A percentile compares a stretch with the other conserved stretches of the same genome.
Conservation (phyloP, 2,113 vertebrate species). For the Hyla sarda region DNA sequence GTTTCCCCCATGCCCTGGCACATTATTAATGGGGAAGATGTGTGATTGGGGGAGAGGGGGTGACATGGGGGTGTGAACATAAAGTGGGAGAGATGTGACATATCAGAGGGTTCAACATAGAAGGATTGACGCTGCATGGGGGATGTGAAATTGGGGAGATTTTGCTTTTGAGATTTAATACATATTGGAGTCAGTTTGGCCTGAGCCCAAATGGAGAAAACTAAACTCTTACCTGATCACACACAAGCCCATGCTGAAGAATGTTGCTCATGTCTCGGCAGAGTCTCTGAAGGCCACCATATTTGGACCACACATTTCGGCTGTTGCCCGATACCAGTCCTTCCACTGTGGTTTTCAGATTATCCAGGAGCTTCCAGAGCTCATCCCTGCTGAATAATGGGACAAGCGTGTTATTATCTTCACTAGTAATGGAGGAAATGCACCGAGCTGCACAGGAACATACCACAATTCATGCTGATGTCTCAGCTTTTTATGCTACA, state of each 20-base stretch:
- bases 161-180: too few species aligned
- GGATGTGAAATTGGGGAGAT: too few species aligned
- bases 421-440: background rate
- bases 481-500: background rate
- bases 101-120: too few species aligned
- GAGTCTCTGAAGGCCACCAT: conserved; percentile 92
- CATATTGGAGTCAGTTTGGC: too few species aligned
- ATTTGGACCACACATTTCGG: conserved; percentile 96
- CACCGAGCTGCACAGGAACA: conserved; percentile 22
- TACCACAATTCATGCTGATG: background rate
- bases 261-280: conserved; percentile 97
- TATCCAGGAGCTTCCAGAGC: conserved; percentile 92
- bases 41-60: too few species aligned
- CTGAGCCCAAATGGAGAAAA: background rate
- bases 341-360: conserved; percentile 95
- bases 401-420: background rate
- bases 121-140: too few species aligned
- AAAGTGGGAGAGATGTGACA: too few species aligned
- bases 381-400: conserved; percentile 78
- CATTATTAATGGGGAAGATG: too few species aligned
- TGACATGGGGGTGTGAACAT: too few species aligned
- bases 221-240: conserved; percentile 88
- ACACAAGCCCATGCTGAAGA: conserved; percentile 90
- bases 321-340: conserved; percentile 94
- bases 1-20: too few species aligned